Conservation (phyloP, 2,113 vertebrate genomes). For the Myiozetetes cayanensis region DNA sequence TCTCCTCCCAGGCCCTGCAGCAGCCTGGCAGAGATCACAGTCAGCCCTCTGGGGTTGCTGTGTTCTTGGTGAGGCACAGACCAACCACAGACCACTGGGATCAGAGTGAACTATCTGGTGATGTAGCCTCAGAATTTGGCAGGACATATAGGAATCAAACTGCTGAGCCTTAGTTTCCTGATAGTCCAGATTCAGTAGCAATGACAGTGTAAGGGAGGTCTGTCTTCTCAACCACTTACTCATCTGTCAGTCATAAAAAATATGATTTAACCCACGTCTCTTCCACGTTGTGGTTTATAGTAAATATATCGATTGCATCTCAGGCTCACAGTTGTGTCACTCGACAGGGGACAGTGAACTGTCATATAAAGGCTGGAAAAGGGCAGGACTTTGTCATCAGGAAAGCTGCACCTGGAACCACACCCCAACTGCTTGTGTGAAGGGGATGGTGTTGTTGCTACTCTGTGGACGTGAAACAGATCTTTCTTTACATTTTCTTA, state of each 20-base stretch:
- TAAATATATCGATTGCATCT: neutral
- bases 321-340: neutral
- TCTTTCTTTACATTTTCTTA: neutral
- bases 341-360: neutral
- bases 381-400: conserved; percentile 10
- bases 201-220: neutral
- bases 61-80: neutral
- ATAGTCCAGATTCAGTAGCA: neutral
- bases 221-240: neutral
- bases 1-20: neutral
- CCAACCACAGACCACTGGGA: neutral
- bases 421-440: neutral
- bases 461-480: neutral
- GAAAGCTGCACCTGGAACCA: neutral
- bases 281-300: neutral
- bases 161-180: neutral
- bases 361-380: neutral
- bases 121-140: neutral
- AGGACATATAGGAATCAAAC: neutral
- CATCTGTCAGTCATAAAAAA: neutral
- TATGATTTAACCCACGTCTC: neutral
- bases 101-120: neutral
- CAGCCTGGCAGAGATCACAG: neutral
- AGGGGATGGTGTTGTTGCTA: neutral
- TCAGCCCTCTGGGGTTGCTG: neutral